These are phyloP conservation scores for Microcebus ravelobensis DNA, from an alignment of 2,113 vertebrate species.

Conservation along the genomic window DNA sequence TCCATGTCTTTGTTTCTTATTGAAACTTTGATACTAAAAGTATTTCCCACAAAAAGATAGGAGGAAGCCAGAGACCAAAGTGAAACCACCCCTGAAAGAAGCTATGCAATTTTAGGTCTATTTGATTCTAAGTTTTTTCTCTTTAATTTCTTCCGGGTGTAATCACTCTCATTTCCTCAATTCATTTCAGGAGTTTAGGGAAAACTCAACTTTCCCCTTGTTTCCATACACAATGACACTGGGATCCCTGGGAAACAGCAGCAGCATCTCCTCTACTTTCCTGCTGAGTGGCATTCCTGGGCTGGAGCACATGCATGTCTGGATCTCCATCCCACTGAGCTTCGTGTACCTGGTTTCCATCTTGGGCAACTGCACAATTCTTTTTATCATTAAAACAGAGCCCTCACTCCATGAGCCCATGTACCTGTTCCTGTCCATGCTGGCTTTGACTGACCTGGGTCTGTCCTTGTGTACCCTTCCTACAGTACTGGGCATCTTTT, in stretches of 20 bases:
- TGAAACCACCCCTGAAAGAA: neutral
- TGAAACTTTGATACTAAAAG: neutral
- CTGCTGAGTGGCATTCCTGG: constrained; percentile 76
- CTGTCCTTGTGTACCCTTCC: constrained; percentile 75
- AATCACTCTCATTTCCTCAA: neutral
- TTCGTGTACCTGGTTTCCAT: constrained; percentile 74
- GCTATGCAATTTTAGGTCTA: neutral
- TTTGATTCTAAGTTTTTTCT: neutral
- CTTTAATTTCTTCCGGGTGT: neutral
- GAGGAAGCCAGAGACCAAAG: neutral
- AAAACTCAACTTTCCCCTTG: neutral
- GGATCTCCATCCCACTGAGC: constrained; percentile 77
- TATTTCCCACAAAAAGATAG: neutral
- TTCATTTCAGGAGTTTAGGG: neutral
- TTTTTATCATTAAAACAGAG: constrained; percentile 77
- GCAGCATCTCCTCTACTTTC: constrained; percentile 48
- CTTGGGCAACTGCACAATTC: constrained; percentile 75
- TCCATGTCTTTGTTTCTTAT: neutral
- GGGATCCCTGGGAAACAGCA: constrained; percentile 20
- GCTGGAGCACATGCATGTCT: constrained; percentile 57
- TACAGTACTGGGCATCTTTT: constrained; percentile 74
- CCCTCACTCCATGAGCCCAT: constrained; percentile 78
- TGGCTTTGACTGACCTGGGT: constrained; percentile 77
- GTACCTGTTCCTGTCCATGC: constrained; percentile 80
- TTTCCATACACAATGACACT: neutral